Evolutionary conservation across 2,888 invertebrate species (phyloP).

Genomic region (Dorcus hopei): DNA sequence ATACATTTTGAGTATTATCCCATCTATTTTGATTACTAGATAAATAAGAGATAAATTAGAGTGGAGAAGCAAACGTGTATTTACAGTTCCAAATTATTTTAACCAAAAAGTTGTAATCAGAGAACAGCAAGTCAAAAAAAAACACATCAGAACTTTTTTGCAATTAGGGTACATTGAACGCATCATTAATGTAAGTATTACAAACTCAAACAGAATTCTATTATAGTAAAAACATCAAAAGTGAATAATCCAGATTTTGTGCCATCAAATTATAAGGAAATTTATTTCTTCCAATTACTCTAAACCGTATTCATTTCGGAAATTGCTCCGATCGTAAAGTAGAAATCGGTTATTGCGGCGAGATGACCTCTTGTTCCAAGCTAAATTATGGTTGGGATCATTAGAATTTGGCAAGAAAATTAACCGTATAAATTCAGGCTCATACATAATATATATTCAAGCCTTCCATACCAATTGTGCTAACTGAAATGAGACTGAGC

Average conservation of each 20-base stretch:
- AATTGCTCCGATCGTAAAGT: constrained; percentile 14
- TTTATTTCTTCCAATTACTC: constrained; percentile 15
- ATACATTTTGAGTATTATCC: too few species aligned
- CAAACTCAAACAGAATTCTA: too few species aligned
- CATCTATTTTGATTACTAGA: too few species aligned
- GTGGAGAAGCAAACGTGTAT: too few species aligned
- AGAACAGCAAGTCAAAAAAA: too few species aligned
- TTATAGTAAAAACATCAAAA: too few species aligned
- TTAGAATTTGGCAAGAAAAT: constrained; percentile 14
- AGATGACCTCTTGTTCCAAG: constrained; percentile 21
- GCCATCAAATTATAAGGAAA: neutral
- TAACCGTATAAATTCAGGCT: neutral
- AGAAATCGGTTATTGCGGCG: constrained; percentile 21
- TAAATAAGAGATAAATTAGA: too few species aligned
- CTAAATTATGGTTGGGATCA: constrained; percentile 18
- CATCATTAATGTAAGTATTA: too few species aligned
- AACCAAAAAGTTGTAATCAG: too few species aligned
- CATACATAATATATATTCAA: neutral
- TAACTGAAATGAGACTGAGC: constrained; percentile 7
- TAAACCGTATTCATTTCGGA: constrained; percentile 14
- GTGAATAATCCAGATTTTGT: neutral
- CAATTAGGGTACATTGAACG: too few species aligned
- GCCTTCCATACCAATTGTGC: constrained; percentile 15
- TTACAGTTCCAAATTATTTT: too few species aligned
- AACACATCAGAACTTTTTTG: too few species aligned